Evolutionary conservation across 2,113 vertebrate species (phyloP), one percentile per base, ranked within the genome.

Genomic region (Lophius piscatorius): DNA sequence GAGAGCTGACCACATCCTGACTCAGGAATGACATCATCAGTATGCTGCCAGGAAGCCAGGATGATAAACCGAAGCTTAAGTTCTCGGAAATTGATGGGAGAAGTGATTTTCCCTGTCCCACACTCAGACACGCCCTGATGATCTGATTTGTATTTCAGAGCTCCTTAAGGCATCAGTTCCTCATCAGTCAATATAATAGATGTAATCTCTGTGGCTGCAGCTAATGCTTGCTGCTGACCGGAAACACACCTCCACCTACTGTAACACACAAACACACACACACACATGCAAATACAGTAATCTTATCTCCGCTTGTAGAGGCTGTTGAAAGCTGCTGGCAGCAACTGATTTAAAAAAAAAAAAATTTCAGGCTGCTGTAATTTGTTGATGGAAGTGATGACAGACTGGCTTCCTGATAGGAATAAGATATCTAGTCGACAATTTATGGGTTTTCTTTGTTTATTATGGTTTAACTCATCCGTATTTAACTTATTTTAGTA

Each of bases 41-140:
- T n/a, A 8, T 5, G 34, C 36, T 83, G 31, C 62, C 74, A 45
- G 80, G 74, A 81, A 86, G 62, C 42, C 11, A 1, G 6, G 28
- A 57, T 34, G 65, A 81, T 71, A 58, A 61, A 70, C 23, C 6
- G 4, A 40, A 49, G 24, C 0, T 45, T 13, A 24, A 39, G 4
- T 80, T 78, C 74, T 34, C 14, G 41, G 71, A 78, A 80, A 57
- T 11, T 42, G 59, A 55, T 61, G 20, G 17, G 29, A 42, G 62
- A 62, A 61, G 57, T 0, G 1, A 45, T 67, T 60, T 36, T 41
- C 47, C 16, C 38, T 9, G 11, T 2, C 48, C 14, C 48, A 33
- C 58, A 23, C 51, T n/a, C n/a, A n/a, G n/a, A 40, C 40, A 45
- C 58, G 46, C 48, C 39, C 7, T 24, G 22, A 45, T 76, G 54